A percentile compares a stretch with the other conserved stretches of the same genome.
Evolutionary conservation across 2,888 invertebrate species (phyloP).

Genomic region (Nesidiocoris tenuis): DNA sequence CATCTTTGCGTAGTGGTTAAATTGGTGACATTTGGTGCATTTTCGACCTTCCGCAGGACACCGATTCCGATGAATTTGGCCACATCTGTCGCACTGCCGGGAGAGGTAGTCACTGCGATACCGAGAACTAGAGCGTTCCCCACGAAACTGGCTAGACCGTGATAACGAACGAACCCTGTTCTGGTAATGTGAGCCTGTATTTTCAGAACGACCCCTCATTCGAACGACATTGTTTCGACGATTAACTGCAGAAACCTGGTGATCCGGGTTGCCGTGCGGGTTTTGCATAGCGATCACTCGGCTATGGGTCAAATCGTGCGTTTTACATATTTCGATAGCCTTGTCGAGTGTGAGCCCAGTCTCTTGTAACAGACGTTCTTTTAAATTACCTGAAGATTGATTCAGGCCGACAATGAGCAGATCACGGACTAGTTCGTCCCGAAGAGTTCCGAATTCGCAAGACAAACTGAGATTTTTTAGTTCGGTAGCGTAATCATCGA

Average conservation of each 20-base stretch:
- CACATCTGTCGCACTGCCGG: slow-evolving; percentile 9
- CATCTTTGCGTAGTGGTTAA: not conserved
- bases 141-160: too few relatives aligned
- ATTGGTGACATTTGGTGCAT: not conserved
- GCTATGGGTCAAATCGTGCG: too few relatives aligned
- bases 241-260: too few relatives aligned
- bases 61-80: slow-evolving; percentile 10
- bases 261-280: too few relatives aligned
- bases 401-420: slow-evolving; percentile 4
- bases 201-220: too few relatives aligned
- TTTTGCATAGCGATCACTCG: too few relatives aligned
- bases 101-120: too few relatives aligned
- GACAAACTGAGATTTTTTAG: not conserved
- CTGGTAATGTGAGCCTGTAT: too few relatives aligned
- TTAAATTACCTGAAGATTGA: not conserved
- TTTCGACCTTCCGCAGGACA: slow-evolving; percentile 3
- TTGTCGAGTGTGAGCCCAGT: slow-evolving; percentile 8
- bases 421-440: slow-evolving; percentile 3
- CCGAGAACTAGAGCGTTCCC: too few relatives aligned
- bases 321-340: slow-evolving; percentile 1
- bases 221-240: too few relatives aligned
- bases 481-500: not conserved
- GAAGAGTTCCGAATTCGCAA: slow-evolving; percentile 3
- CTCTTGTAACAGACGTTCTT: slow-evolving; percentile 11
- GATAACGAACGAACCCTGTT: too few relatives aligned